These are phyloP conservation scores for Antheraea pernyi DNA, from an alignment of 1,140 invertebrate species.

Conservation along the genomic window DNA sequence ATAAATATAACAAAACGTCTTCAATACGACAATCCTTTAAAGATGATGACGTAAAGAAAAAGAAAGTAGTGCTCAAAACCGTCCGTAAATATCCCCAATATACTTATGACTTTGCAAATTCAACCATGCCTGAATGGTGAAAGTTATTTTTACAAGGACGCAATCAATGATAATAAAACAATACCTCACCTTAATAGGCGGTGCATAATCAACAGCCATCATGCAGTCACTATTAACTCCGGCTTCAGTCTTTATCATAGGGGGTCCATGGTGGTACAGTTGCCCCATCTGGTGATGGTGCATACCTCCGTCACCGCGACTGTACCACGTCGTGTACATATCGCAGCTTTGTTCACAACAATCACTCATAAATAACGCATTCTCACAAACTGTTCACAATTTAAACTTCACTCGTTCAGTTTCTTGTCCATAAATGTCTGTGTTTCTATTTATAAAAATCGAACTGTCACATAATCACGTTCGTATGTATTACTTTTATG, in stretches of 20 bases:
- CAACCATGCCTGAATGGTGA: too few relatives aligned
- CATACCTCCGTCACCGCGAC: constrained; percentile 71
- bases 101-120: too few relatives aligned
- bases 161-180: too few relatives aligned
- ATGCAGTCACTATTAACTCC: constrained; percentile 77
- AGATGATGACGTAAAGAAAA: too few relatives aligned
- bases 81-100: too few relatives aligned
- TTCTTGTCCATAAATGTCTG: not conserved
- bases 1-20: too few relatives aligned
- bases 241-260: constrained; percentile 78
- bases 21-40: too few relatives aligned
- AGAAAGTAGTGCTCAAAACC: too few relatives aligned
- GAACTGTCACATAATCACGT: not conserved
- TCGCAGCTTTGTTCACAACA: constrained; percentile 61
- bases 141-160: too few relatives aligned
- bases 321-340: constrained; percentile 79
- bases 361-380: constrained; percentile 64
- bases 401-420: not conserved
- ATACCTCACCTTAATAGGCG: constrained; percentile 75
- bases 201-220: constrained; percentile 79
- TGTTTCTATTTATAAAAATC: too few relatives aligned
- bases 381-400: constrained; percentile 12
- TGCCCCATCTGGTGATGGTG: constrained; percentile 77
- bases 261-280: constrained; percentile 75
- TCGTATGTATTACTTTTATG: not conserved